Evolutionary conservation across 2,797 vertebrate genomes (phyloP).

Genomic region (Oceanodroma leucorhoa): DNA sequence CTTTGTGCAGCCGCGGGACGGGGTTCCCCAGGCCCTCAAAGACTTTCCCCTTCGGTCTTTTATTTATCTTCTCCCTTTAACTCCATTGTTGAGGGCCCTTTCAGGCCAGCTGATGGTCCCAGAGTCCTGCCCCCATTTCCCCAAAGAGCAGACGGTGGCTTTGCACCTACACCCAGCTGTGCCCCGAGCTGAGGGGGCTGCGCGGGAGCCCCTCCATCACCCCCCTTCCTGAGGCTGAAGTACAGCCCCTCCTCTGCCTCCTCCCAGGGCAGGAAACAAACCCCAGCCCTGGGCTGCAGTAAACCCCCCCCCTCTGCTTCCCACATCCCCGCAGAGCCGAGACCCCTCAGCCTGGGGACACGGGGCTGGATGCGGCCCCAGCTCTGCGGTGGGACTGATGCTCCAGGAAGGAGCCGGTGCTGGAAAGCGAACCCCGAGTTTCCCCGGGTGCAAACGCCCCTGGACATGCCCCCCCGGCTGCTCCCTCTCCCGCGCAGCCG

Average conservation of each 20-base stretch:
- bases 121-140: not conserved
- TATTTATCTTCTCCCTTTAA: not conserved
- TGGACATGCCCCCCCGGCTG: rapidly evolving
- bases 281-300: not conserved
- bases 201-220: not conserved
- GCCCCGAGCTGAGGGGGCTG: not conserved
- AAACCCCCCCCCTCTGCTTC: rapidly evolving
- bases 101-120: not conserved
- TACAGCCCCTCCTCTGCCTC: not conserved
- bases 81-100: not conserved
- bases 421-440: not conserved
- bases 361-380: not conserved
- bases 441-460: rapidly evolving
- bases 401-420: not conserved
- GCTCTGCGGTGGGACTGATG: not conserved
- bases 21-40: not conserved
- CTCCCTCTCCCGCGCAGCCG: rapidly evolving
- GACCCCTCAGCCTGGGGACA: not conserved
- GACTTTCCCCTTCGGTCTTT: not conserved
- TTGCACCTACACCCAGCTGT: not conserved
- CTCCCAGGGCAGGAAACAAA: not conserved
- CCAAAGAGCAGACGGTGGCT: not conserved
- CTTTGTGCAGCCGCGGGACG: rapidly evolving
- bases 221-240: not conserved
- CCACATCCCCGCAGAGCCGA: rapidly evolving